phyloP scores from a whole-genome alignment of 2,888 invertebrate genomes.

The Eupithecia dodoneata region DNA sequence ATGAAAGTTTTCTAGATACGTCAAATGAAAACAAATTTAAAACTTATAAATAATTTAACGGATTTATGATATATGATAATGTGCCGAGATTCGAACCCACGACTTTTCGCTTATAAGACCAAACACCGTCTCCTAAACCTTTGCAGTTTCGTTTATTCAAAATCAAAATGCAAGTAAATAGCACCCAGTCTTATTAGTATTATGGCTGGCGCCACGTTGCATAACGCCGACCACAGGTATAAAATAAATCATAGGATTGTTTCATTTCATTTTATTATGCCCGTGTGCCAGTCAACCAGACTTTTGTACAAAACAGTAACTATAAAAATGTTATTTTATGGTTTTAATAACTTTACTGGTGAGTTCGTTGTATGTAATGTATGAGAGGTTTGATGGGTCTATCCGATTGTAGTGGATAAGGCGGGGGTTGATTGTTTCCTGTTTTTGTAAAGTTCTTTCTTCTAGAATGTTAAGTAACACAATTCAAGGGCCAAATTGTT shows the following conservation, averaged over 20 bases:
- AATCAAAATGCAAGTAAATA: slow-evolving; percentile 14
- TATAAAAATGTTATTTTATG: slow-evolving; percentile 71
- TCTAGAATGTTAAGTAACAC: not conserved
- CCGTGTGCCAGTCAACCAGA: slow-evolving; percentile 67
- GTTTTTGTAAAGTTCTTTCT: not conserved
- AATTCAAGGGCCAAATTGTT: not conserved
- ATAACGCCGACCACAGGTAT: slow-evolving; percentile 66
- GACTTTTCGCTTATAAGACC: not conserved
- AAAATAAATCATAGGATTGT: slow-evolving; percentile 80
- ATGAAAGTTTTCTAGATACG: not conserved
- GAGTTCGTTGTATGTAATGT: slow-evolving; percentile 44
- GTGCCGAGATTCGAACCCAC: not conserved
- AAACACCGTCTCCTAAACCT: not conserved
- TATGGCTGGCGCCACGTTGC: slow-evolving; percentile 46
- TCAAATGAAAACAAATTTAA: not conserved
- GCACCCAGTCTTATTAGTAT: slow-evolving; percentile 27
- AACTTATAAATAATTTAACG: not conserved
- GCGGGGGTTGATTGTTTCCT: not conserved
- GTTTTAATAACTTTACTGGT: slow-evolving; percentile 63
- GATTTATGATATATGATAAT: not conserved
- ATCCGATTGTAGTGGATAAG: slow-evolving; percentile 22
- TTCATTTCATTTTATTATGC: slow-evolving; percentile 79
- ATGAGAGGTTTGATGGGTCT: slow-evolving; percentile 34
- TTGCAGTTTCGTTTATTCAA: not conserved
- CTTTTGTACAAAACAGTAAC: slow-evolving; percentile 65